Evolutionary conservation across 2,113 vertebrate genomes (phyloP).

Genomic region (Microtus oregoni): DNA sequence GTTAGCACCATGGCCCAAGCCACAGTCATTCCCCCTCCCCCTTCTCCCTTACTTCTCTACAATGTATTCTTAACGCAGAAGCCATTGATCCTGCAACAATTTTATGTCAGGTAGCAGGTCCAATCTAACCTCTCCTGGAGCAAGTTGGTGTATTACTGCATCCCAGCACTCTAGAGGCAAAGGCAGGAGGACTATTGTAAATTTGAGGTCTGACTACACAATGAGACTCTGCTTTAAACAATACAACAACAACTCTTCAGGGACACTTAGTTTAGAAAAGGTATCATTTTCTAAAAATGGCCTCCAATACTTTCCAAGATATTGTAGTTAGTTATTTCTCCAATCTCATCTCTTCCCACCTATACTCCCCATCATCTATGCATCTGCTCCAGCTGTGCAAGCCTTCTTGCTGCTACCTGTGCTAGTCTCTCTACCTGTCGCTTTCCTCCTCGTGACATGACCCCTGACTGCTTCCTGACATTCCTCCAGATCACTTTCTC

Average conservation of each 20-base stretch:
- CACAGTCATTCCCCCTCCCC: neutral
- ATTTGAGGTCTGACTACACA: neutral
- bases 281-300: neutral
- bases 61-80: neutral
- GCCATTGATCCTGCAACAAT: neutral
- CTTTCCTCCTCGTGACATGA: neutral
- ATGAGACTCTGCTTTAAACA: neutral
- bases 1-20: neutral
- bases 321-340: neutral
- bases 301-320: neutral
- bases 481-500: neutral
- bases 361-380: neutral
- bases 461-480: neutral
- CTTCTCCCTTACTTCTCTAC: neutral
- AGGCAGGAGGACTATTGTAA: neutral
- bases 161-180: neutral
- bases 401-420: neutral
- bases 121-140: neutral
- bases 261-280: constrained; percentile 12
- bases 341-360: neutral
- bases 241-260: neutral
- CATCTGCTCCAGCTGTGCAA: neutral
- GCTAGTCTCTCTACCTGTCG: neutral
- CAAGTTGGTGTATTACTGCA: neutral
- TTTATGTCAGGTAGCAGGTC: neutral